Evolutionary conservation across 2,888 invertebrate species (phyloP), one percentile per base, ranked within the genome.

Genomic region (Ditula angustiorana): DNA sequence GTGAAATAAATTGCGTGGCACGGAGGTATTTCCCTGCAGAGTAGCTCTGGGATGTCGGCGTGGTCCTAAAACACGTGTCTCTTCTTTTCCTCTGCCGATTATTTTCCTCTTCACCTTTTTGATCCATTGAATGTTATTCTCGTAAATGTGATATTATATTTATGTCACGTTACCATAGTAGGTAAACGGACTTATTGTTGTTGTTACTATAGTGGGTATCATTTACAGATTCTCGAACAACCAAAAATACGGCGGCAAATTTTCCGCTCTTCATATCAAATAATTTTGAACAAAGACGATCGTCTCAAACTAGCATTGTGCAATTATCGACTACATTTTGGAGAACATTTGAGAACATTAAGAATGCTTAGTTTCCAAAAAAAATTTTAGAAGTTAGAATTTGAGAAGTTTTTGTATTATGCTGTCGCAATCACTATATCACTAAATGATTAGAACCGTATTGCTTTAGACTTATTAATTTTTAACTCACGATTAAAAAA

Each of bases 11-110:
- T 63, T 52, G 41, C 50, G 44, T 44, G 49, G 30, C 49, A 28
- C 44, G 50, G 44, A 41, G 47, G 58, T 53, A 58, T 63, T 50
- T 63, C 61, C 55, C 62, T 44, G 50, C 53, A 59, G 67, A 59
- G 53, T 49, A 28, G 50, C 11, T 35, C 26, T 19, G 41, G 35
- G 44, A 57, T 63, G 57, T 50, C 41, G 24, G 30, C 19, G 57
- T 50, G 41, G 56, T 30, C 41, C 26, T 30, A 13, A 13, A 55
- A 57, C 63, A 57, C 57, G 41, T 63, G 56, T 63, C 28, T 47
- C 23, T n/a, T 56, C 37, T 19, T 37, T 50, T 57, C n/a, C 21
- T 21, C 49, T 11, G 21, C 28, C 21, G 26, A 28, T 26, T 50
- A 30, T 24, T 19, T 50, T 26, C 50, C 10, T 62, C 23, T 41